Evolutionary conservation across 2,888 invertebrate species (phyloP), one percentile per base, ranked within the genome.

Genomic region (Hyppa rectilinea): DNA sequence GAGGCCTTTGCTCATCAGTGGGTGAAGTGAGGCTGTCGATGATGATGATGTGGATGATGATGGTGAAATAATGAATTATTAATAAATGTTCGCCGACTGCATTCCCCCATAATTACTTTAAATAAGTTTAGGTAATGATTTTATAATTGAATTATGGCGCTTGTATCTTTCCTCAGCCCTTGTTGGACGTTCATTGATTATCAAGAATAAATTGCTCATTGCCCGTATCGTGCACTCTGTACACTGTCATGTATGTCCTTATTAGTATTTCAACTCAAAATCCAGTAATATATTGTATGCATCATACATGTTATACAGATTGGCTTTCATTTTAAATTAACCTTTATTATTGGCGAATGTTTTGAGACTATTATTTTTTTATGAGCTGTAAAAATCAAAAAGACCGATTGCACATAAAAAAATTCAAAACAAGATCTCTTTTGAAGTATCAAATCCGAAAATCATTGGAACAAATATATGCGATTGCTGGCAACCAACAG

Each of bases 141-240:
- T 69, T 76, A 61, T 77, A 63, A 75, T 78, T 71, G 75, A 78
- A 75, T 80, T 75, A 80, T 31, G 71, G 66, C 66, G 66, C 55
- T 60, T 31, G 38, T 38, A 63, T 61, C n/a, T 20, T 59, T 62
- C 53, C 65, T 74, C 66, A 62, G 67, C 72, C 78, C 71, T 71
- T 82, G 78, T 73, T 58, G 58, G 34, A 69, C 50, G 68, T 76
- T 61, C 67, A 64, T 47, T 67, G 70, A 68, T 72, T 75, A 65
- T 64, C 49, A 45, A 68, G 49, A 78, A 56, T 78, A 82, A 75
- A 62, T 87, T 85, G 83, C 80, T 84, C 81, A 85, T 87, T 87
- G 89, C 87, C 87, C 86, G 75, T 82, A 83, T 79, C 63, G 59
- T 77, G 79, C 79, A 82, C 80, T 75, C 68, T 77, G 67, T 85